Base-by-base conservation (phyloP, 2,888 invertebrate species). In the Tenthredo distinguenda region DNA sequence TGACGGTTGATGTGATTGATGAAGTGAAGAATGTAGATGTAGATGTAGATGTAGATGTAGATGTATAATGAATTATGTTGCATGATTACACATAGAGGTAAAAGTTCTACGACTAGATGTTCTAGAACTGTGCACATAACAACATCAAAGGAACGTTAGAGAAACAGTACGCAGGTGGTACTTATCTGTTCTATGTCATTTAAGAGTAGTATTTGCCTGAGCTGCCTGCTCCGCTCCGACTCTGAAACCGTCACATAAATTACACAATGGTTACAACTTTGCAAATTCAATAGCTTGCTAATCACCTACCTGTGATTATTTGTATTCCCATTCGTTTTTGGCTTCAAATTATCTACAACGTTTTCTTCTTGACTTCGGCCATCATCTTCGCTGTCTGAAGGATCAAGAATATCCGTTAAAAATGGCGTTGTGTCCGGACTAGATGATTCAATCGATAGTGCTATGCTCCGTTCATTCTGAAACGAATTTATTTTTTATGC, bases 381-480 rank as follows among this genome's bases (percentile, higher is more conserved):
- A 76, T 88, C 86, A 72, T 88, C 87, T 77, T 91, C 90, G 71
- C 90, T 90, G 58, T 90, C 89, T 6, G 90, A 88, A 79, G 88
- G 88, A 47, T 92, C 89, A 68, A 90, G 86, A 77, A 91, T 87
- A 86, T 88, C 90, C 4, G 88, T 86, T 12, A 90, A 86, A 21
- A 90, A 87, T 18, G 90, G 86, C 71, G 89, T 87, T 37, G 87
- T 87, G 21, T 89, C 89, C 9, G 87, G 88, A 87, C 85, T 87
- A n/a, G 89, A 87, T 47, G 87, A 88, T 79, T 90, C 90, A 62
- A 87, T 87, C 40, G 90, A 90, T 71, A 90, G 87, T 83, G 91
- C 90, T 74, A 92, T 92, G 81, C 91, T 90, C 82, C 87, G 90
- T 74, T 91, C 91, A 71, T 92, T 91, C 92, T 92, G 68, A 18